Evolutionary conservation across 2,113 vertebrate species (phyloP).

Genomic region (Spilogale gracilis): DNA sequence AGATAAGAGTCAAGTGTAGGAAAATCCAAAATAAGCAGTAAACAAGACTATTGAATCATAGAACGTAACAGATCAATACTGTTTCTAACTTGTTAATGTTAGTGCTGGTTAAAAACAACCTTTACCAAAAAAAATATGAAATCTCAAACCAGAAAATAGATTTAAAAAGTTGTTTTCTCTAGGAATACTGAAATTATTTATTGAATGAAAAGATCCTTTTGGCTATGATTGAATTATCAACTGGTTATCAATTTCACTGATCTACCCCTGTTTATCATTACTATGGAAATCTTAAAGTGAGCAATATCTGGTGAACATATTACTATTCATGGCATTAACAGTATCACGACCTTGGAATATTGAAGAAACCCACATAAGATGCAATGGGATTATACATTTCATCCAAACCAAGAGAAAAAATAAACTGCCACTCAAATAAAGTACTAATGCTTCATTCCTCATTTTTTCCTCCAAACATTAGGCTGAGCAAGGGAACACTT

Average conservation of each 20-base stretch:
- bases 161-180: background rate
- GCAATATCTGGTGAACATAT: background rate
- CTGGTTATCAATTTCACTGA: conserved; percentile 6
- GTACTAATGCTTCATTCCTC: background rate
- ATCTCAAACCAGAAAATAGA: background rate
- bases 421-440: background rate
- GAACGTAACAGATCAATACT: background rate
- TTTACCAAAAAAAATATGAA: background rate
- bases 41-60: background rate
- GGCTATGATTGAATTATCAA: background rate
- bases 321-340: background rate
- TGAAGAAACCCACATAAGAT: background rate
- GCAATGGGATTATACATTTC: background rate
- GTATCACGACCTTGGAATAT: background rate
- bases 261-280: background rate
- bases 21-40: conserved; percentile 40
- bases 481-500: background rate
- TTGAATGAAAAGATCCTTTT: background rate
- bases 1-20: background rate
- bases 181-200: background rate
- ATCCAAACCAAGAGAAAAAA: background rate
- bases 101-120: background rate
- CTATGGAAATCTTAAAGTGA: background rate
- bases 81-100: background rate
- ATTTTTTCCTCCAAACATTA: background rate